Evolutionary conservation across 2,113 vertebrate species (phyloP).

Genomic region (Theristicus caerulescens): DNA sequence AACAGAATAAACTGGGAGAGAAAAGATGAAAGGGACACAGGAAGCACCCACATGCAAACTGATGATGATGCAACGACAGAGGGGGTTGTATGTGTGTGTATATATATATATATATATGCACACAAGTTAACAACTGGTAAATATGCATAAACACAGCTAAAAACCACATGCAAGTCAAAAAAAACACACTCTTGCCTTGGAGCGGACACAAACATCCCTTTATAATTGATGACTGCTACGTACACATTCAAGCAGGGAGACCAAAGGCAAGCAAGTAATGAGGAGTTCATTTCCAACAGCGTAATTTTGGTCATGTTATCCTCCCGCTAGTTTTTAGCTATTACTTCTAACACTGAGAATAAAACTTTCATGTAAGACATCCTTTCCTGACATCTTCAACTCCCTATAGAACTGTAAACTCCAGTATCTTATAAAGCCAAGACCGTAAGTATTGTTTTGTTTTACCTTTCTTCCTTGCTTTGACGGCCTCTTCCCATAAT

Average conservation of each 20-base stretch:
- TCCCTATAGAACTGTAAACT: not conserved
- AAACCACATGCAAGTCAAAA: conserved; percentile 17
- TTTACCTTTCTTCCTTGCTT: conserved; percentile 84
- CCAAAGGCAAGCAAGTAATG: not conserved
- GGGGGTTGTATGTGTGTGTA: no score
- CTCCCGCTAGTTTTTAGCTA: not conserved
- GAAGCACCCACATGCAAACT: not conserved
- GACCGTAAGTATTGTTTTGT: not conserved
- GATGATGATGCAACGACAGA: not conserved
- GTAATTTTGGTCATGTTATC: not conserved
- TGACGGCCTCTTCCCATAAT: conserved; percentile 82
- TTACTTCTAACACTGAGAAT: not conserved
- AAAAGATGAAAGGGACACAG: not conserved
- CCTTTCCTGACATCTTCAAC: not conserved
- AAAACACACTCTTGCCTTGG: not conserved
- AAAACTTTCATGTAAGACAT: not conserved
- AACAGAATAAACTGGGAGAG: not conserved
- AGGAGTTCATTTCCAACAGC: not conserved
- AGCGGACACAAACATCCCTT: conserved; percentile 11
- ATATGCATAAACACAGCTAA: not conserved
- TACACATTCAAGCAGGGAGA: not conserved
- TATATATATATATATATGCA: not conserved
- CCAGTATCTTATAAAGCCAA: not conserved
- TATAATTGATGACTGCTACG: not conserved
- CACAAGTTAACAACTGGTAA: not conserved